Evolutionary conservation across 2,797 vertebrate genomes (phyloP).

Genomic region (Acipenser ruthenus): DNA sequence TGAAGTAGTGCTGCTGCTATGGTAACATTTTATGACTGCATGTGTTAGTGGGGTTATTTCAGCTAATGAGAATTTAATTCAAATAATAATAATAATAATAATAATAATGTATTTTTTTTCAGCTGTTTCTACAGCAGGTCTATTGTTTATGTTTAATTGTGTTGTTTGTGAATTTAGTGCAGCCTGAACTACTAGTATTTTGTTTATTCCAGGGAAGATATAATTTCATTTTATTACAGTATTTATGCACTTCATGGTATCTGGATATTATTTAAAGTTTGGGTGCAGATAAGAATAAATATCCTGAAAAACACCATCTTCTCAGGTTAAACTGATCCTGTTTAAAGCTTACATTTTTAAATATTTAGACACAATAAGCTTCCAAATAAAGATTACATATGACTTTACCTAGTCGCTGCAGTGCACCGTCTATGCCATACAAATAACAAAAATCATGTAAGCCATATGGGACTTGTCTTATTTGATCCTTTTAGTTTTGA

Average conservation of each 20-base stretch:
- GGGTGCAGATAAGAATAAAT: not conserved
- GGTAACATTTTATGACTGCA: constrained; percentile 52
- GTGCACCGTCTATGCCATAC: not conserved
- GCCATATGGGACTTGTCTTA: constrained; percentile 12
- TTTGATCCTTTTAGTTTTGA: constrained; percentile 31
- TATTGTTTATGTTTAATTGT: not conserved
- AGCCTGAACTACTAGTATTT: not conserved
- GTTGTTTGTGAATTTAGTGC: not conserved
- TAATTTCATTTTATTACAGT: not conserved
- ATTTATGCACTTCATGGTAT: not conserved
- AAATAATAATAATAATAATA: not conserved
- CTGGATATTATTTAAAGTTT: constrained; percentile 1
- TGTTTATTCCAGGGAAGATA: not conserved
- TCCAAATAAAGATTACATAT: constrained; percentile 17
- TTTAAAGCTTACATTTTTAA: constrained; percentile 4
- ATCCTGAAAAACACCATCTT: not conserved
- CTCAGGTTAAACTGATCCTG: constrained; percentile 3
- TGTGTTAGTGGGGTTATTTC: constrained; percentile 34
- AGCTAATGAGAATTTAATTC: not conserved
- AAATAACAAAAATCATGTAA: constrained; percentile 14
- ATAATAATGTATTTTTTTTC: not conserved
- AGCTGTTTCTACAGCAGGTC: not conserved
- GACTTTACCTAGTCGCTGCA: constrained; percentile 21
- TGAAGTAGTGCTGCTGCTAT: constrained; percentile 45
- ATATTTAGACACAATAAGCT: constrained; percentile 19